phyloP scores from a whole-genome alignment of 2,113 vertebrate species.

The Ammodytes dubius region DNA sequence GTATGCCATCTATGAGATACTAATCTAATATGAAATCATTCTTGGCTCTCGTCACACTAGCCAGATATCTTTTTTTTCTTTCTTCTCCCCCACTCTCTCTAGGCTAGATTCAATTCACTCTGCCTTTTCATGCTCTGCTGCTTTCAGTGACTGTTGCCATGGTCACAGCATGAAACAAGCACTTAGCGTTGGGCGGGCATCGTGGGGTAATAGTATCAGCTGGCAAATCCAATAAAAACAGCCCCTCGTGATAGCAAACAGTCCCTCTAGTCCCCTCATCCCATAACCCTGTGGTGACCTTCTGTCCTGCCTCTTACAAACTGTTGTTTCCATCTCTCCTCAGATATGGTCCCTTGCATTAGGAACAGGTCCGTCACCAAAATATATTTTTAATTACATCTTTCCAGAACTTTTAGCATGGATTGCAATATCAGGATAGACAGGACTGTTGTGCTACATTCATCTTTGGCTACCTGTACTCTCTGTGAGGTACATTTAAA shows the following conservation, averaged over 20 bases:
- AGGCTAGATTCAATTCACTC: neutral
- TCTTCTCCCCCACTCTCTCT: conserved; percentile 11
- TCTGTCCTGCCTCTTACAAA: neutral
- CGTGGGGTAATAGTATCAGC: conserved; percentile 66
- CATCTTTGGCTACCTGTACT: neutral
- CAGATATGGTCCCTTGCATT: neutral
- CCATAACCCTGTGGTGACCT: conserved; percentile 41
- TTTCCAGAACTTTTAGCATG: no score
- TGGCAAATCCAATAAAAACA: conserved; percentile 65
- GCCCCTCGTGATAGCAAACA: conserved; percentile 27
- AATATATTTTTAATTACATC: no score
- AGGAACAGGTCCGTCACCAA: no score
- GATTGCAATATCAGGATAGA: no score
- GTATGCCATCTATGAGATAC: conserved; percentile 32
- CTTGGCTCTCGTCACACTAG: conserved; percentile 24
- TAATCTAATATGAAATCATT: conserved; percentile 49
- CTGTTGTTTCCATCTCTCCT: no score
- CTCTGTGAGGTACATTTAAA: neutral
- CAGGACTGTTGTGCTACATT: neutral
- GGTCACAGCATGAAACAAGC: conserved; percentile 67
- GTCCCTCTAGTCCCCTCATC: conserved; percentile 23
- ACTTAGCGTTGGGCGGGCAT: conserved; percentile 58
- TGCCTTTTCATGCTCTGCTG: conserved; percentile 25
- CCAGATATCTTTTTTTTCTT: neutral
- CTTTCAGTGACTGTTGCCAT: conserved; percentile 79